These are phyloP conservation scores for Furcula furcula DNA, from an alignment of 2,888 invertebrate genomes.

Conservation along the genomic window DNA sequence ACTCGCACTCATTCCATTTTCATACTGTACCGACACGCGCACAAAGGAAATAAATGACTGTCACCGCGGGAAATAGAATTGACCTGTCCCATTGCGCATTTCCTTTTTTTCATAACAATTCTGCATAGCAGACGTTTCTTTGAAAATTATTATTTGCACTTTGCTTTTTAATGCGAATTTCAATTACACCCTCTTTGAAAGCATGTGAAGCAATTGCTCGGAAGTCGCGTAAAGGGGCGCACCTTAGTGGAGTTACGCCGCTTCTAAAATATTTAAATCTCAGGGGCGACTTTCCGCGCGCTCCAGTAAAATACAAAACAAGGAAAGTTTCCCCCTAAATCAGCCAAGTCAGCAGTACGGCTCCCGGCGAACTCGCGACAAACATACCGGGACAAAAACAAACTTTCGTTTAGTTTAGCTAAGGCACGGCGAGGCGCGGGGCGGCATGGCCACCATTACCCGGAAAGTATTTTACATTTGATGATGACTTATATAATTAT, in stretches of 20 bases:
- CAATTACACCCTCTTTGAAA: constrained; percentile 43
- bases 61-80: constrained; percentile 48
- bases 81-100: constrained; percentile 36
- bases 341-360: constrained; percentile 54
- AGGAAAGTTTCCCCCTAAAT: constrained; percentile 74
- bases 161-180: constrained; percentile 37
- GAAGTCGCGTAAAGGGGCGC: constrained; percentile 61
- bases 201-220: constrained; percentile 48
- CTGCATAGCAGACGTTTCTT: constrained; percentile 14
- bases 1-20: constrained; percentile 45
- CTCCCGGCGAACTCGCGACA: constrained; percentile 44
- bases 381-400: constrained; percentile 62
- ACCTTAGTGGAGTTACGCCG: constrained; percentile 61
- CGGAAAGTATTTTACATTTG: too few species aligned
- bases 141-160: constrained; percentile 30
- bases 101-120: constrained; percentile 29
- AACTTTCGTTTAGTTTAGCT: constrained; percentile 57
- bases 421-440: too few species aligned
- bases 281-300: constrained; percentile 65
- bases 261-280: constrained; percentile 76
- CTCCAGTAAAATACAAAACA: constrained; percentile 74
- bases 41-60: constrained; percentile 62
- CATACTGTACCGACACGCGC: constrained; percentile 39
- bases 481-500: too few species aligned
- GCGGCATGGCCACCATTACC: too few species aligned